phyloP scores from a whole-genome alignment of 2,888 invertebrate species.

The Campopleginae sp. region DNA sequence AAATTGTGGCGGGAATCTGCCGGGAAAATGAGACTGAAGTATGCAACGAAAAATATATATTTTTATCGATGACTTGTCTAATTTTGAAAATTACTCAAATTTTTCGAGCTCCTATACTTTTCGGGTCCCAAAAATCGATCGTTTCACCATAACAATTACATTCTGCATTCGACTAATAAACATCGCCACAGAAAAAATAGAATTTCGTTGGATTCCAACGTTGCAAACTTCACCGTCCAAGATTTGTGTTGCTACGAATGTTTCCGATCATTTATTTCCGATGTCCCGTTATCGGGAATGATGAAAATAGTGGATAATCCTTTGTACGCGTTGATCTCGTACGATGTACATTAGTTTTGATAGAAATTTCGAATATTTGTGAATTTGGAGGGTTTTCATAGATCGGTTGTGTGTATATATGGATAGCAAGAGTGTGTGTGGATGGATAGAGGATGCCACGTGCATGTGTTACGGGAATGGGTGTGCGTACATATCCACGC shows the following conservation, averaged over 20 bases:
- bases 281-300: background rate
- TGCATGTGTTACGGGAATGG: slow-evolving; percentile 82
- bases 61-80: no score
- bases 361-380: slow-evolving; percentile 35
- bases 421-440: slow-evolving; percentile 49
- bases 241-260: background rate
- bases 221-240: no score
- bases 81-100: no score
- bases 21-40: no score
- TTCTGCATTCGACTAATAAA: no score
- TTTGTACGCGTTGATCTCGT: background rate
- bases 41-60: no score
- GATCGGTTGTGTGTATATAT: slow-evolving; percentile 78
- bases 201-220: no score
- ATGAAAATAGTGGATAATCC: background rate
- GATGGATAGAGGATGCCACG: slow-evolving; percentile 82
- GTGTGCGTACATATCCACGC: slow-evolving; percentile 65
- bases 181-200: no score
- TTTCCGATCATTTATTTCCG: background rate
- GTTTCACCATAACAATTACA: no score
- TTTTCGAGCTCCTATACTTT: no score
- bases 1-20: no score
- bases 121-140: no score
- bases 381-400: slow-evolving; percentile 74
- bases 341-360: slow-evolving; percentile 18